A percentile compares a stretch with the other conserved stretches of the same genome.
These are phyloP conservation scores for Drosophila barbarae DNA, from an alignment of 2,888 invertebrate species.

Conservation along the genomic window DNA sequence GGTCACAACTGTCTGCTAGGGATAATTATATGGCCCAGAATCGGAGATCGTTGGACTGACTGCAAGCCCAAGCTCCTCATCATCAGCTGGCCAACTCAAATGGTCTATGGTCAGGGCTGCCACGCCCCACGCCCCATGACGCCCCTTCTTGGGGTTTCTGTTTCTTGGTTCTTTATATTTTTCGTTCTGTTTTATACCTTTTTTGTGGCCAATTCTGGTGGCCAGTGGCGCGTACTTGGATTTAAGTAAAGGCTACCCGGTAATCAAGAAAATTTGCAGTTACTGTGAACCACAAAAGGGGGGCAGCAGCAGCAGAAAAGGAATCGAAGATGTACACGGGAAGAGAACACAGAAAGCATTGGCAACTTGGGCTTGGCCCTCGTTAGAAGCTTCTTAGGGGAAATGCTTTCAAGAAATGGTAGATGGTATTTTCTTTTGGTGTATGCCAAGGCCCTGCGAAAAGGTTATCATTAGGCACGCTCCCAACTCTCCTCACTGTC, in stretches of 20 bases:
- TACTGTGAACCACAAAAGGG: constrained; percentile 35
- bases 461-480: constrained; percentile 75
- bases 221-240: constrained; percentile 72
- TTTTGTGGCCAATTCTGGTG: constrained; percentile 36
- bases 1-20: constrained; percentile 19
- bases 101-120: constrained; percentile 33
- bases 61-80: constrained; percentile 11
- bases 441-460: constrained; percentile 30
- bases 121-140: constrained; percentile 9
- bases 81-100: constrained; percentile 25
- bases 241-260: constrained; percentile 62
- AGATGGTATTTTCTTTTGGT: neutral
- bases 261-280: constrained; percentile 67
- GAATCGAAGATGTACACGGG: constrained; percentile 9
- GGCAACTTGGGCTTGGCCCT: constrained; percentile 6
- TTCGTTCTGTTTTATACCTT: neutral
- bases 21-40: constrained; percentile 20
- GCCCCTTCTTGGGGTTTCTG: constrained; percentile 3
- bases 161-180: neutral
- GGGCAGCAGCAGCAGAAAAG: neutral
- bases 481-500: constrained; percentile 62
- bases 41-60: constrained; percentile 30
- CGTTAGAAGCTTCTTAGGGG: constrained; percentile 4
- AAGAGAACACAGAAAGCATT: neutral
- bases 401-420: neutral